phyloP scores from a whole-genome alignment of 1,140 invertebrate species.

The Brachystomella parvula region DNA sequence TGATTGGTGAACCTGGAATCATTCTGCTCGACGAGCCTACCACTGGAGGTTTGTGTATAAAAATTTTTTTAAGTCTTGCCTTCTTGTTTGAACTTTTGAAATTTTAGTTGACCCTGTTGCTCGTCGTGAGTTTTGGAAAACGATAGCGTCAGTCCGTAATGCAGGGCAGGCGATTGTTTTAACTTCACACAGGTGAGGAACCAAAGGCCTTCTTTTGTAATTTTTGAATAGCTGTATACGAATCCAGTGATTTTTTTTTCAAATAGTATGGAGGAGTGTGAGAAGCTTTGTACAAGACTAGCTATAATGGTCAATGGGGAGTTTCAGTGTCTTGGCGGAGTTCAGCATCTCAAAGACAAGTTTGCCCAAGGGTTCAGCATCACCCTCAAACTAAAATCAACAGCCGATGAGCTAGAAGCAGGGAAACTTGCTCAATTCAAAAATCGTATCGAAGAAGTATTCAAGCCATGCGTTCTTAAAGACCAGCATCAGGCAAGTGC shows the following conservation, averaged over 20 bases:
- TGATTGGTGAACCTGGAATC: slow-evolving; percentile 60
- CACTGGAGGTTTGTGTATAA: not conserved
- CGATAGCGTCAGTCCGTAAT: slow-evolving; percentile 22
- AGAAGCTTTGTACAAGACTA: slow-evolving; percentile 44
- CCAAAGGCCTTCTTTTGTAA: not conserved
- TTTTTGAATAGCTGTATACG: not conserved
- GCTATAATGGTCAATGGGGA: slow-evolving; percentile 47
- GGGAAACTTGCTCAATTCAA: slow-evolving; percentile 4
- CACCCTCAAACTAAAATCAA: slow-evolving; percentile 42
- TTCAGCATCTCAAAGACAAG: slow-evolving; percentile 46
- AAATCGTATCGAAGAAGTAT: slow-evolving; percentile 20
- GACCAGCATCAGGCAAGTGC: slow-evolving; percentile 35
- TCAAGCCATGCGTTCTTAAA: slow-evolving; percentile 33
- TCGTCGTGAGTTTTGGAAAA: slow-evolving; percentile 45
- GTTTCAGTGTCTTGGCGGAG: slow-evolving; percentile 43
- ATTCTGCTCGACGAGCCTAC: slow-evolving; percentile 55
- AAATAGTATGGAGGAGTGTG: slow-evolving; percentile 47
- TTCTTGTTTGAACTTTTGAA: not conserved
- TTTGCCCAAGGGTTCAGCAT: slow-evolving; percentile 53
- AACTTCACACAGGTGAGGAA: slow-evolving; percentile 41
- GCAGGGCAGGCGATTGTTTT: slow-evolving; percentile 35
- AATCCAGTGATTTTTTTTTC: not conserved
- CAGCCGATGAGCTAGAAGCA: slow-evolving; percentile 2
- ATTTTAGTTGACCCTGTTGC: slow-evolving; percentile 44
- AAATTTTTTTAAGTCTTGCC: not conserved